These are phyloP conservation scores for Oopsacas minuta DNA, from an alignment of 37 sponge, comb jelly and placozoan genomes.

Conservation along the genomic window DNA sequence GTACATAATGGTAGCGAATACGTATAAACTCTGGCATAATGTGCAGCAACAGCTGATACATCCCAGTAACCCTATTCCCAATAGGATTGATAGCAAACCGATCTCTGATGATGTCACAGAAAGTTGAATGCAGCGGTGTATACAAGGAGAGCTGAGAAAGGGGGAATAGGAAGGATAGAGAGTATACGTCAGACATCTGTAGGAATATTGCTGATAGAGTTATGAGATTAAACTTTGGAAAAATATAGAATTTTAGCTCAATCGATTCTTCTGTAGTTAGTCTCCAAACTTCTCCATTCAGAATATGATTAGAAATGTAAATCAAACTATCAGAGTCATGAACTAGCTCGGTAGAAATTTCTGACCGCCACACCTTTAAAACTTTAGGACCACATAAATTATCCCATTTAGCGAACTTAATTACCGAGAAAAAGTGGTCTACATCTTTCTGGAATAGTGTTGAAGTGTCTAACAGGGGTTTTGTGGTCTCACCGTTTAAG, in stretches of 20 bases:
- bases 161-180: constrained; percentile 2
- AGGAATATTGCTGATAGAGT: not conserved
- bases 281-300: constrained; percentile 14
- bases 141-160: not conserved
- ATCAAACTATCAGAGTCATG: not conserved
- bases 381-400: not conserved
- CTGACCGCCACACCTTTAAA: not conserved
- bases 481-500: too few species aligned
- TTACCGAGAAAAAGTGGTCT: not conserved
- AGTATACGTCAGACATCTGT: not conserved
- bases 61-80: not conserved
- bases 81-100: not conserved
- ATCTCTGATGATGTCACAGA: not conserved
- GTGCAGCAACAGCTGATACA: not conserved
- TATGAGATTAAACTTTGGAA: not conserved
- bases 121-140: not conserved
- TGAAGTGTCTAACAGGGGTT: too few species aligned
- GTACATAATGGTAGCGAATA: not conserved
- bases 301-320: not conserved
- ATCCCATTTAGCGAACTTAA: constrained; percentile 2
- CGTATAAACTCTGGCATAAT: not conserved
- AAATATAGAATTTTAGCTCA: not conserved
- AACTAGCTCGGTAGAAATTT: not conserved
- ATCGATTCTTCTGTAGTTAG: not conserved
- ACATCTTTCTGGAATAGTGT: too few species aligned